Percentiles rank a stretch among this genome's conserved stretches.
Conservation (phyloP, 2,888 invertebrate species). For the Hololepta plana region DNA sequence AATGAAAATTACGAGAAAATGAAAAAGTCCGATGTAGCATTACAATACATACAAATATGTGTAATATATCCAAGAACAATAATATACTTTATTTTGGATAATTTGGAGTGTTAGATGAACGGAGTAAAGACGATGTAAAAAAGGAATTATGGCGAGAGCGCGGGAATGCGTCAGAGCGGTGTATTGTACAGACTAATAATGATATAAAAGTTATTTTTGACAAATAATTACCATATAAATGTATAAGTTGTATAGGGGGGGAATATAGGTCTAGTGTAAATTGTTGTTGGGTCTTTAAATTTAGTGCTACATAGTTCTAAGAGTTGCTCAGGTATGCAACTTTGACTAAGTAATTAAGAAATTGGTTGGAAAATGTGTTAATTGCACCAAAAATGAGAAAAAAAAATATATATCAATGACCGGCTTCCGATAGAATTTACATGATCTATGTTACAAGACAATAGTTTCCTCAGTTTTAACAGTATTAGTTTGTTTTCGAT, state of each 20-base stretch:
- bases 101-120: no score
- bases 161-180: conserved; percentile 14
- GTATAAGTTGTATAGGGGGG: conserved; percentile 26
- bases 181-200: conserved; percentile 27
- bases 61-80: no score
- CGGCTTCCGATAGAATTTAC: no score
- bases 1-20: no score
- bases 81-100: no score
- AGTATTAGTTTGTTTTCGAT: no score
- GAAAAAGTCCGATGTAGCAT: no score
- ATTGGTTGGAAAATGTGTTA: not conserved
- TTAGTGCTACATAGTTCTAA: conserved; percentile 12
- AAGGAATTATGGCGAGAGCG: no score
- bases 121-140: no score
- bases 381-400: not conserved
- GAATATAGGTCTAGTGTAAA: conserved; percentile 26
- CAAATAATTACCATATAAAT: conserved; percentile 27
- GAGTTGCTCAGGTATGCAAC: conserved; percentile 19
- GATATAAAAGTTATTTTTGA: conserved; percentile 29
- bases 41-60: no score
- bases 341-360: conserved; percentile 4
- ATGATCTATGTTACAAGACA: no score
- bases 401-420: not conserved
- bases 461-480: no score
- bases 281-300: conserved; percentile 24